A percentile compares a stretch with the other conserved stretches of the same genome.
phyloP scores from a whole-genome alignment of 1,140 invertebrate species.

The Ditylenchus dipsaci region DNA sequence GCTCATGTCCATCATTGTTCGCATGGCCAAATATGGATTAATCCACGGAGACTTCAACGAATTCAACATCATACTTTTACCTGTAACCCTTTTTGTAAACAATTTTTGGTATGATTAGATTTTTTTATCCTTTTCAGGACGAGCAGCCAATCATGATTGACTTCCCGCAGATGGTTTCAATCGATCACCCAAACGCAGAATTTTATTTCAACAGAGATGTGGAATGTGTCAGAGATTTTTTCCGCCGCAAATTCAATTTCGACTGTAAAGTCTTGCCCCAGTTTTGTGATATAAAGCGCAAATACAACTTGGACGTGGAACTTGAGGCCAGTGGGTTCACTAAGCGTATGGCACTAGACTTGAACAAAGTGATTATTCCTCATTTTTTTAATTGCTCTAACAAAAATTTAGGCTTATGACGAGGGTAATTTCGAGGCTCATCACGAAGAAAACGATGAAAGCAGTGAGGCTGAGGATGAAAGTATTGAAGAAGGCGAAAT shows the following conservation, averaged over 20 bases:
- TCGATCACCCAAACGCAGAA: conserved; percentile 82
- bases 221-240: conserved; percentile 83
- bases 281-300: conserved; percentile 75
- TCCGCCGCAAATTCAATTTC: conserved; percentile 81
- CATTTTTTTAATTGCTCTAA: background rate
- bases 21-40: conserved; percentile 80
- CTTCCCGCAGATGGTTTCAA: conserved; percentile 98
- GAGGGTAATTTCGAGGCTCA: conserved; percentile 48
- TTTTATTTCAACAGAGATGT: conserved; percentile 94
- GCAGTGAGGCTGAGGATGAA: conserved; percentile 53
- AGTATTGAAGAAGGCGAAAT: conserved; percentile 62
- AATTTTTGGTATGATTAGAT: background rate
- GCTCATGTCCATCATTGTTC: conserved; percentile 87
- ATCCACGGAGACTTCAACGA: conserved; percentile 99
- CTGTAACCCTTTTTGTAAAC: conserved; percentile 43
- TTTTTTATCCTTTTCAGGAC: conserved; percentile 61
- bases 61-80: conserved; percentile 84
- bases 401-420: conserved; percentile 49
- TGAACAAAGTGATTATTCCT: conserved; percentile 59
- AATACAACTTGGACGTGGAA: conserved; percentile 79
- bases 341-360: conserved; percentile 74
- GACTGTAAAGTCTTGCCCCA: conserved; percentile 78
- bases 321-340: conserved; percentile 84
- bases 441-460: conserved; percentile 45
- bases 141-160: conserved; percentile 85